Conservation (phyloP, 2,888 invertebrate species). For the Agrochola circellaris region DNA sequence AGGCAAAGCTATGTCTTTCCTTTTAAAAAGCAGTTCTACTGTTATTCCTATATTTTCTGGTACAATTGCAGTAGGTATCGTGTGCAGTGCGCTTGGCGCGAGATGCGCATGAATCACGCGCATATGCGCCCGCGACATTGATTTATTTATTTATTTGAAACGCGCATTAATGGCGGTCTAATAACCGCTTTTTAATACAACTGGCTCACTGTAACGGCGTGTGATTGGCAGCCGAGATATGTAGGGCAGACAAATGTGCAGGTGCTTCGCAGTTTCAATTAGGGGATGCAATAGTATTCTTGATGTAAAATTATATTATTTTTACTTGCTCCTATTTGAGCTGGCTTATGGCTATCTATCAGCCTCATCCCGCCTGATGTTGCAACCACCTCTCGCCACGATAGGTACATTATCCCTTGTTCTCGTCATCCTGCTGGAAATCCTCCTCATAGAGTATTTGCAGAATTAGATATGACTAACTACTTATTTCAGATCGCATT, state of each 20-base stretch:
- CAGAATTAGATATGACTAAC: no score
- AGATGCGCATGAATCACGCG: slow-evolving; percentile 61
- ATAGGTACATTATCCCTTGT: not conserved
- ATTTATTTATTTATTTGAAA: slow-evolving; percentile 61
- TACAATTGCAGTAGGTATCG: slow-evolving; percentile 48
- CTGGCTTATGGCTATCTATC: not conserved
- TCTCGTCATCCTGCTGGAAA: not conserved
- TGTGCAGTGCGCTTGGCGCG: slow-evolving; percentile 63
- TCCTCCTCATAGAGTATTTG: not conserved
- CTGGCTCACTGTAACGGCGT: slow-evolving; percentile 20
- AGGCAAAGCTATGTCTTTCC: not conserved
- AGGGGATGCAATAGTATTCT: slow-evolving; percentile 1
- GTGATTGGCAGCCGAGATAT: slow-evolving; percentile 42
- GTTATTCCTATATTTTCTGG: not conserved
- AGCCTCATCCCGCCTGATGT: not conserved
- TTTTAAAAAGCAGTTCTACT: slow-evolving; percentile 21
- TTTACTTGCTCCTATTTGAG: not conserved
- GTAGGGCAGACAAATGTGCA: slow-evolving; percentile 29
- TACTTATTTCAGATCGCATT: not conserved
- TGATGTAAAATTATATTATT: not conserved
- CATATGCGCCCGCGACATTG: slow-evolving; percentile 43
- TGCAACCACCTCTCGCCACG: no score
- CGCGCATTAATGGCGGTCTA: slow-evolving; percentile 54
- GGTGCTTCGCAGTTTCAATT: not conserved
- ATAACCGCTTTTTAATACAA: slow-evolving; percentile 59